These are phyloP conservation scores for Xenopus petersii DNA, from an alignment of 2,797 vertebrate genomes.

Conservation along the genomic window DNA sequence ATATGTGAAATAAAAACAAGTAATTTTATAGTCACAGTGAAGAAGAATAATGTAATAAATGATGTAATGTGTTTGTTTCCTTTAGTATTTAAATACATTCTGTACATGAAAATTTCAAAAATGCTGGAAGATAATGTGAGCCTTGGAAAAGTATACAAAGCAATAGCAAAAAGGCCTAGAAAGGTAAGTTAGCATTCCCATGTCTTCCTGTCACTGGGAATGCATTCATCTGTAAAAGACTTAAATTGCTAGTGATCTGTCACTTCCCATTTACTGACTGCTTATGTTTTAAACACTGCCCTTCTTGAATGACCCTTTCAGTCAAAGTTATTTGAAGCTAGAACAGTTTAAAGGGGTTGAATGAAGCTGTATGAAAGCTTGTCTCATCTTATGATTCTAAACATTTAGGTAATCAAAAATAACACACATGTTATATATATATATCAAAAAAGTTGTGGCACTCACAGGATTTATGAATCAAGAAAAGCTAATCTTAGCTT, in stretches of 20 bases:
- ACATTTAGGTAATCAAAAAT: too few species aligned
- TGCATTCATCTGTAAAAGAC: conserved; percentile 67
- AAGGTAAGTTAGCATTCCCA: conserved; percentile 66
- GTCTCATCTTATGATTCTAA: conserved; percentile 7
- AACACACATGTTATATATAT: too few species aligned
- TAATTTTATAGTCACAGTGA: too few species aligned
- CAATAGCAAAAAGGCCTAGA: conserved; percentile 64
- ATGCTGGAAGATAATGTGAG: conserved; percentile 59
- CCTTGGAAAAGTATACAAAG: conserved; percentile 68
- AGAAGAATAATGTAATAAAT: too few species aligned
- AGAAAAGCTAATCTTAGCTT: too few species aligned
- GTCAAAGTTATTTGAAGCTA: conserved; percentile 58
- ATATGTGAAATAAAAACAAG: too few species aligned
- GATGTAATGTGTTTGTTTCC: conserved; percentile 18
- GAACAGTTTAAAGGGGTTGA: conserved; percentile 43
- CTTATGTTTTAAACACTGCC: conserved; percentile 70
- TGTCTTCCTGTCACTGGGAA: conserved; percentile 62
- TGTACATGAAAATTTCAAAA: conserved; percentile 59
- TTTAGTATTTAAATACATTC: conserved; percentile 59
- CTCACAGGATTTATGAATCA: too few species aligned
- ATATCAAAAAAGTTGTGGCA: too few species aligned
- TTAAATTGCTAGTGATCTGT: conserved; percentile 71
- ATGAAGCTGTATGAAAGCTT: conserved; percentile 36
- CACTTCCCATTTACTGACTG: conserved; percentile 67
- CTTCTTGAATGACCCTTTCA: conserved; percentile 69